phyloP scores from a whole-genome alignment of 2,113 vertebrate species.

The Junco hyemalis region DNA sequence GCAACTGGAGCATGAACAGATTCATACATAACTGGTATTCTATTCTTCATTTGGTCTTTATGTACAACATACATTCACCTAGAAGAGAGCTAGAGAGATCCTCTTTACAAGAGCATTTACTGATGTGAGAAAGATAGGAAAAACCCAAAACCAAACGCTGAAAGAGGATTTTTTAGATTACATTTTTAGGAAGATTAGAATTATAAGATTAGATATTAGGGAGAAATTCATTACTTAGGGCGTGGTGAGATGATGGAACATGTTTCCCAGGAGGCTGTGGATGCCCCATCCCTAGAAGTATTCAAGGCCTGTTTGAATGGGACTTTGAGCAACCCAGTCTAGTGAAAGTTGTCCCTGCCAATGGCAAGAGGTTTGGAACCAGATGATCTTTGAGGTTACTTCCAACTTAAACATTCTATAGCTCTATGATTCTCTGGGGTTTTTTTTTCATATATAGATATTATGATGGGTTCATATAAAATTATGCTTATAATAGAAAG shows the following conservation, averaged over 20 bases:
- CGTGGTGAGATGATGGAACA: neutral
- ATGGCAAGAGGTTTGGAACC: neutral
- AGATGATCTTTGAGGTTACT: neutral
- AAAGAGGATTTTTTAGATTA: neutral
- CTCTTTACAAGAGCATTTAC: neutral
- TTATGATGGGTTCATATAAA: neutral
- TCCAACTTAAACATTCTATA: neutral
- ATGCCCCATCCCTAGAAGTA: neutral
- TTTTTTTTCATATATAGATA: neutral
- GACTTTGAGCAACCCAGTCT: neutral
- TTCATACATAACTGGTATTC: slow-evolving; percentile 69
- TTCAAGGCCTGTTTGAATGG: neutral
- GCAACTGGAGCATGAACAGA: slow-evolving; percentile 57
- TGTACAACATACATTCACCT: neutral
- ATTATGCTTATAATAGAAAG: neutral
- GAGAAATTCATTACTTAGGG: neutral
- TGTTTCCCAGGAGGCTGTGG: neutral
- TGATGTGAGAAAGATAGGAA: neutral
- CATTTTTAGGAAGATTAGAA: neutral
- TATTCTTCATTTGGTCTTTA: neutral
- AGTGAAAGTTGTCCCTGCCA: neutral
- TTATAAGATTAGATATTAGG: neutral
- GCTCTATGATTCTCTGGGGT: neutral
- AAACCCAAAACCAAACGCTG: neutral
- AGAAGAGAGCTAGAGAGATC: neutral